Conservation (phyloP, 2,888 invertebrate genomes). For the Spialia ferax region DNA sequence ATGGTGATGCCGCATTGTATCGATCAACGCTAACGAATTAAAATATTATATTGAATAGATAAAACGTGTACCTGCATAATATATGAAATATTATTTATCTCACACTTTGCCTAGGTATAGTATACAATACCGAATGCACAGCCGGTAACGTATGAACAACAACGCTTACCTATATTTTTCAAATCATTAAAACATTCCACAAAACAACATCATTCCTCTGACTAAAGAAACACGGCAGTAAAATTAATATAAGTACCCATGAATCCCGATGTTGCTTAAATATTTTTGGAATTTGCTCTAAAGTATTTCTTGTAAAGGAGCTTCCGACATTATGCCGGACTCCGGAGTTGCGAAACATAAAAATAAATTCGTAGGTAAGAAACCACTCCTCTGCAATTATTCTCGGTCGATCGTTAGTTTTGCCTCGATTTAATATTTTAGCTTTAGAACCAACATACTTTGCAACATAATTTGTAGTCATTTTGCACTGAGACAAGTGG, state of each 20-base stretch:
- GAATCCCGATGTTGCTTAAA: conserved; percentile 73
- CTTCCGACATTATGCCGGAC: conserved; percentile 64
- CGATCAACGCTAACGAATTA: too few species aligned
- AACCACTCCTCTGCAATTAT: conserved; percentile 47
- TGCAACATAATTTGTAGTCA: too few species aligned
- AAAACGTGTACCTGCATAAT: too few species aligned
- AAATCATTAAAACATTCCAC: neutral
- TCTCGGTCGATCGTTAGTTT: conserved; percentile 43
- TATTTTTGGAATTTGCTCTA: conserved; percentile 80
- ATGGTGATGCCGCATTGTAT: too few species aligned
- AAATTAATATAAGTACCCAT: conserved; percentile 66
- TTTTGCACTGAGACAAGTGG: too few species aligned
- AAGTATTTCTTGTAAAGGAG: conserved; percentile 75
- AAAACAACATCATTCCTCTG: neutral
- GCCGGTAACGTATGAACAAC: too few species aligned
- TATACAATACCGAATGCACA: too few species aligned
- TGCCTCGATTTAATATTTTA: conserved; percentile 42
- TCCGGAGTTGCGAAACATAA: conserved; percentile 64
- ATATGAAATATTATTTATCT: too few species aligned
- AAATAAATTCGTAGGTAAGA: conserved; percentile 50
- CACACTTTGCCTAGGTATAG: too few species aligned
- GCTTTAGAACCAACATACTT: too few species aligned
- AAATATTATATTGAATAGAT: too few species aligned
- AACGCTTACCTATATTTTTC: neutral
- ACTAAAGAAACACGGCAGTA: conserved; percentile 13